These are phyloP conservation scores for Pantala flavescens DNA, from an alignment of 1,140 invertebrate species.

Conservation along the genomic window DNA sequence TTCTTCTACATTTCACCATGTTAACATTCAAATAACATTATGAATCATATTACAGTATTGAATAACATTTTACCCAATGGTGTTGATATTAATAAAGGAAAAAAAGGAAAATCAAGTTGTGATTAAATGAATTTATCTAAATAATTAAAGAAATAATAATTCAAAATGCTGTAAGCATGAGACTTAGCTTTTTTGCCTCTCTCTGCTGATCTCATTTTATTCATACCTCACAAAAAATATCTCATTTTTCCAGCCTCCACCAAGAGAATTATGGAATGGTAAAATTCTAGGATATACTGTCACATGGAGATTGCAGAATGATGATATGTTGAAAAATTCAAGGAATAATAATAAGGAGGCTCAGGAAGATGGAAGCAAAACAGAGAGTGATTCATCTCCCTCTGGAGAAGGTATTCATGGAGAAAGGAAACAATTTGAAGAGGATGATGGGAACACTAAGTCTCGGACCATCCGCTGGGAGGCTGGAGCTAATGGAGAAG, in stretches of 20 bases:
- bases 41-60: too few species aligned
- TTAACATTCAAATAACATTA: too few species aligned
- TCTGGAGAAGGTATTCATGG: constrained; percentile 8
- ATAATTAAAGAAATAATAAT: too few species aligned
- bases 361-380: constrained; percentile 26
- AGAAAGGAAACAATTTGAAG: constrained; percentile 8
- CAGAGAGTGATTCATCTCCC: constrained; percentile 16
- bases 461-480: neutral
- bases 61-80: too few species aligned
- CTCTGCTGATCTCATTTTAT: too few species aligned
- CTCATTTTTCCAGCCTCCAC: constrained; percentile 43
- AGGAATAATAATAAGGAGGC: constrained; percentile 22
- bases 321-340: neutral
- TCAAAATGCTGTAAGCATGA: too few species aligned
- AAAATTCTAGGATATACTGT: constrained; percentile 49
- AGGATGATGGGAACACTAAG: neutral
- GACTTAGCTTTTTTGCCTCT: too few species aligned
- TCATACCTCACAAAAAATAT: too few species aligned
- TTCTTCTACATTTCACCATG: too few species aligned
- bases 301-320: neutral
- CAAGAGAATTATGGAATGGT: constrained; percentile 45
- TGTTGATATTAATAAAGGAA: too few species aligned
- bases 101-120: too few species aligned
- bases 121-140: too few species aligned
- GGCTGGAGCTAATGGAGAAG: neutral